Evolutionary conservation across 2,113 vertebrate genomes (phyloP).

Genomic region (Engraulis encrasicolus): DNA sequence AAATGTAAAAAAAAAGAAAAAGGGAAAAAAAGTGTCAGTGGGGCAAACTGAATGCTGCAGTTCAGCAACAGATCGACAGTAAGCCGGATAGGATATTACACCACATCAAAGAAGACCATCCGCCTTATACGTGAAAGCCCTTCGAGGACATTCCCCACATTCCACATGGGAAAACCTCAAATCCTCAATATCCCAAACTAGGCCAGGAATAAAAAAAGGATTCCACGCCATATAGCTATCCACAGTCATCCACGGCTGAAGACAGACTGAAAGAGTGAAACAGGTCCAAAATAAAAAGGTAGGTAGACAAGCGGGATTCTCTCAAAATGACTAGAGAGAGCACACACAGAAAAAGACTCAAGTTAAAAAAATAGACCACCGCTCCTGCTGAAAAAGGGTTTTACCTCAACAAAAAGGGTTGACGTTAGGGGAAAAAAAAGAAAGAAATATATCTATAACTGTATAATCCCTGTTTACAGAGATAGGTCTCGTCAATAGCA

Average conservation of each 20-base stretch:
- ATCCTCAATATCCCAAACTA: conserved; percentile 11
- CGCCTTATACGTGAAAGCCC: conserved; percentile 31
- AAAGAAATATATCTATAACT: conserved; percentile 57
- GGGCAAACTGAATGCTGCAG: conserved; percentile 23
- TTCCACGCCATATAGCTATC: neutral
- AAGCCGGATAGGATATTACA: conserved; percentile 53
- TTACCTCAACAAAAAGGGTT: neutral
- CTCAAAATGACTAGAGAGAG: neutral
- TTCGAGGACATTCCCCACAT: conserved; percentile 10
- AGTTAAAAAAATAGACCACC: neutral
- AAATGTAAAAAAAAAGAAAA: too few species aligned
- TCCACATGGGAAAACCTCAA: neutral
- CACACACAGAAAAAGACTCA: neutral
- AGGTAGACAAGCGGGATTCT: neutral
- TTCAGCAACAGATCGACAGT: conserved; percentile 50
- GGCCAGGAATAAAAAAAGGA: neutral
- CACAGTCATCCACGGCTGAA: neutral
- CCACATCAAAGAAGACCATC: conserved; percentile 34
- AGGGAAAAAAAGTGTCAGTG: neutral
- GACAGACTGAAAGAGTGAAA: neutral
- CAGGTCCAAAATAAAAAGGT: neutral
- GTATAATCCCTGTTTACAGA: conserved; percentile 75
- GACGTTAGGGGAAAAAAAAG: neutral
- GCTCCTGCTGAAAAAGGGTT: too few species aligned
- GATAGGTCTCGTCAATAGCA: conserved; percentile 77